A percentile compares a stretch with the other conserved stretches of the same genome.
phyloP scores from a whole-genome alignment of 2,113 vertebrate species.

The Saguinus midas region DNA sequence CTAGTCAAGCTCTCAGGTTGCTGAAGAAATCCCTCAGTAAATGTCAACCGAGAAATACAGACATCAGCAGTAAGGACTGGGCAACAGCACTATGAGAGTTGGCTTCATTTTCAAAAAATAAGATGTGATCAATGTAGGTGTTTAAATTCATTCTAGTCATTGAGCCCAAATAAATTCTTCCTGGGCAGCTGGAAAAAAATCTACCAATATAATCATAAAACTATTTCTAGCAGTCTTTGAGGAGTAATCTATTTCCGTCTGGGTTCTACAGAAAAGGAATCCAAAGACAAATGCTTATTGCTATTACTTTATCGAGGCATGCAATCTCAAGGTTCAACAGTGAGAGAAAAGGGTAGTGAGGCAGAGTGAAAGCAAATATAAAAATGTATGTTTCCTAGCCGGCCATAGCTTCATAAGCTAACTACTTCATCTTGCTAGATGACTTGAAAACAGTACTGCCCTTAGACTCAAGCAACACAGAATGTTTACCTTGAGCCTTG shows the following conservation, averaged over 20 bases:
- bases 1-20: not conserved
- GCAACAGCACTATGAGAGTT: not conserved
- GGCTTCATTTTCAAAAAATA: not conserved
- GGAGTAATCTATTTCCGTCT: not conserved
- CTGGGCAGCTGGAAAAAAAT: not conserved
- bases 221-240: not conserved
- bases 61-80: not conserved
- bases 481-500: not conserved
- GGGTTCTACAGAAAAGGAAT: not conserved
- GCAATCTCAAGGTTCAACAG: not conserved
- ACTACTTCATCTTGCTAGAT: not conserved
- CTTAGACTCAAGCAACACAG: not conserved
- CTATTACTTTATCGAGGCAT: not conserved
- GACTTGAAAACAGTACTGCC: not conserved
- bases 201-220: not conserved
- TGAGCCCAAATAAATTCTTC: constrained; percentile 1
- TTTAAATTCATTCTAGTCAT: constrained; percentile 37
- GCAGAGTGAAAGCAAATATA: not conserved
- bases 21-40: not conserved
- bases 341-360: not conserved
- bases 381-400: not conserved
- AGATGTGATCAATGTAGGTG: not conserved
- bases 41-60: constrained; percentile 14
- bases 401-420: not conserved
- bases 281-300: not conserved